Percentiles rank a stretch among this genome's conserved stretches.
phyloP scores from a whole-genome alignment of 1,140 invertebrate genomes.

The Penaeus indicus region DNA sequence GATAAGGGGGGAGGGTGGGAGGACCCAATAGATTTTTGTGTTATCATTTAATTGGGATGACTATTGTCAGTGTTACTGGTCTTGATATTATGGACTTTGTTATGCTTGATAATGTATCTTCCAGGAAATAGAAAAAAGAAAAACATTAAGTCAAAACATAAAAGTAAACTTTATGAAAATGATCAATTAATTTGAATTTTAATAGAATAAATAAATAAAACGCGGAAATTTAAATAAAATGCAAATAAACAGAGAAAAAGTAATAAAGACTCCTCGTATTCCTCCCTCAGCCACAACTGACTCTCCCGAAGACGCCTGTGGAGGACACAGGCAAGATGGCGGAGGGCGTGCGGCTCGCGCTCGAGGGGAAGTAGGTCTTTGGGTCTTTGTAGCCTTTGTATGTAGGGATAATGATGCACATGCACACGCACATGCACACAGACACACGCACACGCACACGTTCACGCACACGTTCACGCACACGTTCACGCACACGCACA shows the following conservation, averaged over 20 bases:
- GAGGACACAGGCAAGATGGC: conserved; percentile 46
- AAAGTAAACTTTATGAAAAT: no score
- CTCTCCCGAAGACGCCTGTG: not conserved
- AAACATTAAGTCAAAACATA: no score
- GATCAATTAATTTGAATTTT: not conserved
- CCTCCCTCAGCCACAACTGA: not conserved
- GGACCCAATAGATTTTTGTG: not conserved
- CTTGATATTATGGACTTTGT: no score
- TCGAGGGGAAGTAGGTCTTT: conserved; percentile 59
- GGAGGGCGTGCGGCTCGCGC: conserved; percentile 48
- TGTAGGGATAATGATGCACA: not conserved
- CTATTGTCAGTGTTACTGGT: no score
- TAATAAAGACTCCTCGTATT: not conserved
- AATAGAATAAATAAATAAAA: not conserved
- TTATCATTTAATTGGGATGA: no score
- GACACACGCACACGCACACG: no score
- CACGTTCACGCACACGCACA: no score
- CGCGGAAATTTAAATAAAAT: not conserved
- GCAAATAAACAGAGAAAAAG: not conserved
- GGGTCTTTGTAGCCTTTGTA: not conserved
- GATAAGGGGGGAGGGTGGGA: not conserved
- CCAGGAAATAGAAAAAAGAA: no score
- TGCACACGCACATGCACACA: no score
- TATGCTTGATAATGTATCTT: no score
- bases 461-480: no score